phyloP scores from a whole-genome alignment of 53 echinoderm and acorn worm genomes.

The Echinarachnius parma region DNA sequence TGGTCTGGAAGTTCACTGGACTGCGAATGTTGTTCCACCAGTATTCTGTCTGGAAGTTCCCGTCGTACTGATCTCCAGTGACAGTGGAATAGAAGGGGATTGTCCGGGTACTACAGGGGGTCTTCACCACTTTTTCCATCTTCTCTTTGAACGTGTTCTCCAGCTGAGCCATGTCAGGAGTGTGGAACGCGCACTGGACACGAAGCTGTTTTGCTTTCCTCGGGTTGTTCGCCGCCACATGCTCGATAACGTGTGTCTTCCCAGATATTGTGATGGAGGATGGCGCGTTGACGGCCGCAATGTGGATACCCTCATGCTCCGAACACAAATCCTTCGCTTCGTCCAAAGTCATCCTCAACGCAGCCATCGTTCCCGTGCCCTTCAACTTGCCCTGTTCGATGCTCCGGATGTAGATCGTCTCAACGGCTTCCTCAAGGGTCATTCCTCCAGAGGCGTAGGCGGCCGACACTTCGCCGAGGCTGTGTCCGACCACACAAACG shows the following conservation, averaged over 20 bases:
- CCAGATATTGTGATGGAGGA: slow-evolving; percentile 78
- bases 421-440: slow-evolving; percentile 77
- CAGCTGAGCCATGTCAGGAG: slow-evolving; percentile 85
- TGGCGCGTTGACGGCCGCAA: slow-evolving; percentile 91
- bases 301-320: slow-evolving; percentile 65
- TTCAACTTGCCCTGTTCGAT: slow-evolving; percentile 74
- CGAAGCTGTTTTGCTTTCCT: slow-evolving; percentile 76
- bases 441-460: slow-evolving; percentile 88
- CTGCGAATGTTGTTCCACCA: slow-evolving; percentile 94
- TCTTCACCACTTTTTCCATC: slow-evolving; percentile 71
- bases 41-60: slow-evolving; percentile 69
- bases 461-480: slow-evolving; percentile 91
- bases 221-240: slow-evolving; percentile 62
- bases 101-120: slow-evolving; percentile 43
- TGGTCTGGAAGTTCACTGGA: slow-evolving; percentile 70
- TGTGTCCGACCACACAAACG: slow-evolving; percentile 81
- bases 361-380: slow-evolving; percentile 94
- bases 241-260: slow-evolving; percentile 50
- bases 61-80: slow-evolving; percentile 65
- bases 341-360: slow-evolving; percentile 57
- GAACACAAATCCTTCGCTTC: slow-evolving; percentile 61
- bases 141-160: slow-evolving; percentile 73
- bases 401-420: slow-evolving; percentile 82
- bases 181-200: slow-evolving; percentile 89
- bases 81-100: slow-evolving; percentile 79